Conservation (phyloP, 2,797 vertebrate species). For the Gadopsis marmoratus region DNA sequence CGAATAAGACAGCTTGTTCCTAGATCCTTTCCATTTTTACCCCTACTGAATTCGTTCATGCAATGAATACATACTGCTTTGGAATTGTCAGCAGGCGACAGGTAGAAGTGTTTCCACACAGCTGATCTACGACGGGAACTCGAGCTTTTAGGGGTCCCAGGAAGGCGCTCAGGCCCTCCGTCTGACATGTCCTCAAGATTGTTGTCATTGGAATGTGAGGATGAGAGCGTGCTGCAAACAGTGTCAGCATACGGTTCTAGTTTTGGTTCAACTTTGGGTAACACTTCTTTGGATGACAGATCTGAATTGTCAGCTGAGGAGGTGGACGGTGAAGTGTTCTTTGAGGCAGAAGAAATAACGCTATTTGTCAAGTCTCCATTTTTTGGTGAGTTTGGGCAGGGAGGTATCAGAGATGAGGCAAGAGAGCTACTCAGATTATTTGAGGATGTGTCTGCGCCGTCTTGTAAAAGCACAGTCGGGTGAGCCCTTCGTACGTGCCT, state of each 20-base stretch:
- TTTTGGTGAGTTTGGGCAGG: slow-evolving; percentile 88
- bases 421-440: slow-evolving; percentile 77
- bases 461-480: slow-evolving; percentile 92
- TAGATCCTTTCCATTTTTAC: slow-evolving; percentile 98
- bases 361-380: slow-evolving; percentile 83
- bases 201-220: slow-evolving; percentile 84
- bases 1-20: slow-evolving; percentile 98
- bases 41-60: slow-evolving; percentile 97
- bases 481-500: slow-evolving; percentile 97
- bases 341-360: slow-evolving; percentile 79
- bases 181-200: slow-evolving; percentile 88
- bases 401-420: slow-evolving; percentile 84
- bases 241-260: slow-evolving; percentile 84
- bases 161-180: slow-evolving; percentile 82
- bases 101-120: slow-evolving; percentile 99
- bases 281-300: slow-evolving; percentile 88
- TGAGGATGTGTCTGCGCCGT: slow-evolving; percentile 83
- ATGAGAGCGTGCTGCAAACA: slow-evolving; percentile 73
- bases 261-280: slow-evolving; percentile 87
- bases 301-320: slow-evolving; percentile 89
- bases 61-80: slow-evolving; percentile 98
- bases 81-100: slow-evolving; percentile 95
- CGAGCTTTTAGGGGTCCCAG: slow-evolving; percentile 88
- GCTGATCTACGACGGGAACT: slow-evolving; percentile 95
- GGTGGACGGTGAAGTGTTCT: slow-evolving; percentile 87